Evolutionary conservation across 2,113 vertebrate species (phyloP), one percentile per base, ranked within the genome.

Genomic region (Platichthys flesus): DNA sequence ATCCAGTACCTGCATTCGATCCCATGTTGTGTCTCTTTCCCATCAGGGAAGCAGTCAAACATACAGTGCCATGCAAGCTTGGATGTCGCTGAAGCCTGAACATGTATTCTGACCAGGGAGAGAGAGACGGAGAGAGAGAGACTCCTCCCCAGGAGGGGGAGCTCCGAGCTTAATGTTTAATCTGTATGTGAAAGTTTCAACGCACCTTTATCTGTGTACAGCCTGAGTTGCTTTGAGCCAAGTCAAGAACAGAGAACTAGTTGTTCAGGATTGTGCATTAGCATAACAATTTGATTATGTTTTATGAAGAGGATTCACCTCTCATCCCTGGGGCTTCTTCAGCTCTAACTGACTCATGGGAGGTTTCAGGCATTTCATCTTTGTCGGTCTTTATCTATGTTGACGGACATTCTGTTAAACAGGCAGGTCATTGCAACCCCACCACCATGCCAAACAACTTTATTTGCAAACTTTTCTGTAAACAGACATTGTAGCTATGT

Each of bases 1-100:
- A 73, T 40, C 2, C 8, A 9, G 65, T 92, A 93, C 92, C 92
- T 89, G 79, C 51, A 51, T 14, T 88, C 62, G 89, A 81, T 14
- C 3, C 86, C 87, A 84, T 91, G 59, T 21, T 88, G 69, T 74
- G 57, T 71, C 45, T 85, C 54, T 70, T 56, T 63, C 79, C 75
- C 54, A 57, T 81, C 60, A 31, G 14, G 35, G 51, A 45, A 64
- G 74, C 68, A 71, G 67, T 56, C 23, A 26, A n/a, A 56, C n/a
- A 57, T 56, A 77, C 35, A 31, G 31, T 31, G 31, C 5, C 57
- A 62, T 28, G 37, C 6, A 57, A 56, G 26, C 56, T 63, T 31
- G 57, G 12, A 28, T 64, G 57, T 21, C 31, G 9, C 71, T 28
- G 1, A 45, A 0, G 2, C 15, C 20, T 67, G 75, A 73, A 70